Conservation (phyloP, 2,797 vertebrate genomes). For the Sitta carolinensis region DNA sequence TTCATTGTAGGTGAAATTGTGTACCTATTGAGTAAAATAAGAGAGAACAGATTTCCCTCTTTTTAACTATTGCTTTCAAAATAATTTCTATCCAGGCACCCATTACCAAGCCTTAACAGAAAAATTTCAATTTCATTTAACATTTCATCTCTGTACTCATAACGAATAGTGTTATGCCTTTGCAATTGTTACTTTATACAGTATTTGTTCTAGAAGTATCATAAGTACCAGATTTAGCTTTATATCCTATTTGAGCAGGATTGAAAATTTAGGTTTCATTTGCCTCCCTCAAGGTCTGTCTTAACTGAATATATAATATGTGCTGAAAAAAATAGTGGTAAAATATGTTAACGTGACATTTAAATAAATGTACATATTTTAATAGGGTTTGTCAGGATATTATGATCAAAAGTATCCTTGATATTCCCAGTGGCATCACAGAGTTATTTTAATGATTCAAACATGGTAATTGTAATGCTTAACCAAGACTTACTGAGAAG, state of each 20-base stretch:
- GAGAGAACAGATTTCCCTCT: background rate
- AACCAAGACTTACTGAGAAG: background rate
- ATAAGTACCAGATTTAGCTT: background rate
- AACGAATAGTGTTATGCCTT: background rate
- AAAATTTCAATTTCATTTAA: background rate
- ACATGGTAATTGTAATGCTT: background rate
- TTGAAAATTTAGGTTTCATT: background rate
- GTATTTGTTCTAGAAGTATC: background rate
- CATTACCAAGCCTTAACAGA: background rate
- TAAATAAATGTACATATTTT: background rate
- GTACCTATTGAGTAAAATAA: background rate
- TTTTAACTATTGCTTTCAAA: conserved; percentile 11
- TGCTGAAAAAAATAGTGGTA: background rate
- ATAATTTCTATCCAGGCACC: background rate
- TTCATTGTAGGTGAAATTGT: background rate
- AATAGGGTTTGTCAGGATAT: background rate
- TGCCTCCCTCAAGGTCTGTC: background rate
- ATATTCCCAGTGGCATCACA: background rate
- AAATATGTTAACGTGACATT: background rate
- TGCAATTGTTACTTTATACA: background rate
- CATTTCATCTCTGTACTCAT: background rate
- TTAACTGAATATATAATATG: background rate
- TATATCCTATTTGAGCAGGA: background rate
- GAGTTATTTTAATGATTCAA: background rate
- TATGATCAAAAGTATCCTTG: background rate